phyloP scores from a whole-genome alignment of 2,888 invertebrate genomes.

The Syritta pipiens region DNA sequence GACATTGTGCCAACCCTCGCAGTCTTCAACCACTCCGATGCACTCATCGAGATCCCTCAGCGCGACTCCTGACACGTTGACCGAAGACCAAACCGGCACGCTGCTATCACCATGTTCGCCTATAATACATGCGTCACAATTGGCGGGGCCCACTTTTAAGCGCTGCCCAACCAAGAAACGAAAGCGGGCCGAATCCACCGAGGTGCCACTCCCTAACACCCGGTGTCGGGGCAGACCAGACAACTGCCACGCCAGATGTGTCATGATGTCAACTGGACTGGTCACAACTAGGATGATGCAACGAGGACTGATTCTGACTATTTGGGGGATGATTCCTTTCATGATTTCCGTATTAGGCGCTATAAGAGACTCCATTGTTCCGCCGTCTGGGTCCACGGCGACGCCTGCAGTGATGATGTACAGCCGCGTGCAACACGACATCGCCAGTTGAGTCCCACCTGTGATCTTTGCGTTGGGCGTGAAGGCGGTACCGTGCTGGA shows the following conservation, averaged over 20 bases:
- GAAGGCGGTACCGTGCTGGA: constrained; percentile 91
- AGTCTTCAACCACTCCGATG: constrained; percentile 85
- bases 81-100: constrained; percentile 94
- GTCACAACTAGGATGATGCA: constrained; percentile 89
- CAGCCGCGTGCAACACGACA: constrained; percentile 87
- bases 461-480: constrained; percentile 87
- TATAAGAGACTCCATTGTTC: constrained; percentile 87
- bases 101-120: constrained; percentile 94
- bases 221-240: constrained; percentile 90
- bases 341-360: constrained; percentile 91
- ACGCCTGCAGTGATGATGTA: constrained; percentile 93
- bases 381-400: constrained; percentile 88
- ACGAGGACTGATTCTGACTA: constrained; percentile 85
- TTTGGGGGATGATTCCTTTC: constrained; percentile 86
- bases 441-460: constrained; percentile 84
- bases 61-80: constrained; percentile 90
- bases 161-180: constrained; percentile 89
- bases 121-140: constrained; percentile 92
- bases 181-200: constrained; percentile 92
- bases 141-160: constrained; percentile 87
- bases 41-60: constrained; percentile 85
- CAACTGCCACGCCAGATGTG: constrained; percentile 93
- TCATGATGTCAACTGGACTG: constrained; percentile 93
- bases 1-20: constrained; percentile 86
- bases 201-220: constrained; percentile 93